phyloP scores from a whole-genome alignment of 2,113 vertebrate species.

The Empidonax traillii region DNA sequence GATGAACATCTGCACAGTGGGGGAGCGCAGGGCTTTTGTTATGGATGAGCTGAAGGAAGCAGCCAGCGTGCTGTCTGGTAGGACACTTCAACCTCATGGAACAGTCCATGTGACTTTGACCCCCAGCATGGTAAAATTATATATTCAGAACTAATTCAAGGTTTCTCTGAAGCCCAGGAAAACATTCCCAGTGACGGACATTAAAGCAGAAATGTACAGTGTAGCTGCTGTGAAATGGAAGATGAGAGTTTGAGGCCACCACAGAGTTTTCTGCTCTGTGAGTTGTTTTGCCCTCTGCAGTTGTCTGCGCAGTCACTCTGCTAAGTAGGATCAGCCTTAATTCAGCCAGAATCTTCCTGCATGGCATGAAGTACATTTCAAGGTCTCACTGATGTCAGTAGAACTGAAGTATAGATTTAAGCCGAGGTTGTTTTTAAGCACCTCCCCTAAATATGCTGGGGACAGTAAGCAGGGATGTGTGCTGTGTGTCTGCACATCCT shows the following conservation, averaged over 20 bases:
- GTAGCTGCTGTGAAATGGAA: conserved; percentile 7
- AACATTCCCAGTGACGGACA: background rate
- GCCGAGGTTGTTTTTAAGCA: background rate
- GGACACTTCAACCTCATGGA: conserved; percentile 5
- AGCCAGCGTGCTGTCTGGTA: background rate
- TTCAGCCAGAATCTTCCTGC: background rate
- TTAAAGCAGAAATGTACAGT: background rate
- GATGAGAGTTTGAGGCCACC: conserved; percentile 9
- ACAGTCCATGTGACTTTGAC: background rate
- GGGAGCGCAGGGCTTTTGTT: background rate
- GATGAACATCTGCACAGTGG: background rate
- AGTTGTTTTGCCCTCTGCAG: conserved; percentile 23
- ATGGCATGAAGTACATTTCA: background rate
- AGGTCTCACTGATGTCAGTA: background rate
- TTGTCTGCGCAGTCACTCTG: conserved; percentile 7
- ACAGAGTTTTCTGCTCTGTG: background rate
- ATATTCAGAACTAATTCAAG: background rate
- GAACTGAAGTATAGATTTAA: background rate
- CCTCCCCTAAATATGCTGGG: background rate
- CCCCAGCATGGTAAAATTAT: conserved; percentile 1
- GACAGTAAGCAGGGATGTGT: background rate
- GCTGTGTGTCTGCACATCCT: background rate
- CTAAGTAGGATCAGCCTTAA: background rate
- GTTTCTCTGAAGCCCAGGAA: conserved; percentile 5
- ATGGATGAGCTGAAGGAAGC: conserved; percentile 3